Evolutionary conservation across 30 jellyfish, hydroid and myxozoan species (phyloP).

Genomic region (Turritopsis dohrnii): DNA sequence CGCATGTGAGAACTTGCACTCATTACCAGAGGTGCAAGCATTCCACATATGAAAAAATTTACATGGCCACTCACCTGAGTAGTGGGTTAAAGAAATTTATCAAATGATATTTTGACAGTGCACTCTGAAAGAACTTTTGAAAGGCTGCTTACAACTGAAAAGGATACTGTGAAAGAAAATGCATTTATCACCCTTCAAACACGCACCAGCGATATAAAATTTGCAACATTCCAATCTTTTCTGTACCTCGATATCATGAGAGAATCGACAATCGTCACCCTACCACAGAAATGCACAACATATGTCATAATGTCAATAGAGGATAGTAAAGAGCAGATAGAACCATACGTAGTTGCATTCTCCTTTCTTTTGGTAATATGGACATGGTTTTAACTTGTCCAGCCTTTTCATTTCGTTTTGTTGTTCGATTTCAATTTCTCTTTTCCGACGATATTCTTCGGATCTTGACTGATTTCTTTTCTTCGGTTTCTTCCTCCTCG

Average conservation of each 20-base stretch:
- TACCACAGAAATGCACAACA: neutral
- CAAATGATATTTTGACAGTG: no score
- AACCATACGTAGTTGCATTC: constrained; percentile 20
- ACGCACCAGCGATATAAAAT: constrained; percentile 25
- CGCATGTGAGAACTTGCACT: constrained; percentile 32
- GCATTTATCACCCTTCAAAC: constrained; percentile 26
- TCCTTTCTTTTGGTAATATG: constrained; percentile 24
- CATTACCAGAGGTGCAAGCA: constrained; percentile 9
- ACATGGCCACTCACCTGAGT: constrained; percentile 31
- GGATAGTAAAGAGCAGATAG: neutral
- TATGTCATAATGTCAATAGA: neutral
- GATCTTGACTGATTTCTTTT: neutral
- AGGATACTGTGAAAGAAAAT: constrained; percentile 23
- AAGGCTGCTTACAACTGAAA: no score
- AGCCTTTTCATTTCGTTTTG: constrained; percentile 14
- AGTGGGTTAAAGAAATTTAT: neutral
- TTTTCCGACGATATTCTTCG: neutral
- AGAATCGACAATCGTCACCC: constrained; percentile 44
- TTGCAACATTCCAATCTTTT: constrained; percentile 8
- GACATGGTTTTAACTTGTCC: constrained; percentile 22
- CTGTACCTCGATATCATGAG: constrained; percentile 22
- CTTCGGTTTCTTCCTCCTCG: neutral
- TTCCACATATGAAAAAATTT: constrained; percentile 4
- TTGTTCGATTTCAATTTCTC: constrained; percentile 21
- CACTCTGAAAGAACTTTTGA: no score